A percentile compares a stretch with the other conserved stretches of the same genome.
Conservation (phyloP, 2,888 invertebrate genomes). For the Torymus texanus region DNA sequence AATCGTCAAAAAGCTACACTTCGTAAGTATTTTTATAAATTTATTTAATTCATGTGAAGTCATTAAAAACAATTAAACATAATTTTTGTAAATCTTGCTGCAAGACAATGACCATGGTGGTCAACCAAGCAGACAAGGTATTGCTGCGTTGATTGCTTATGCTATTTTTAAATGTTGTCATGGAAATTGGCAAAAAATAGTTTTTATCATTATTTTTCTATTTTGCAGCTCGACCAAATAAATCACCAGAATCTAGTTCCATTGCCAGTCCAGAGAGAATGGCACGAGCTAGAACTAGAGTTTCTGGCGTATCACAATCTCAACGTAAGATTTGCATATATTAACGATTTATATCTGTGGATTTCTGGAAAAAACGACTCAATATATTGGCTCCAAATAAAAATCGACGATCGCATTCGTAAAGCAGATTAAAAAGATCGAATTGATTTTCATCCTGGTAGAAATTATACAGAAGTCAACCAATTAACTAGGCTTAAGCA, state of each 20-base stretch:
- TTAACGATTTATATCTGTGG: no score
- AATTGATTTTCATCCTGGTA: no score
- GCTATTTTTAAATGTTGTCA: constrained; percentile 8
- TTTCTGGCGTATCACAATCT: constrained; percentile 91
- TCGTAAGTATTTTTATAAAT: constrained; percentile 79
- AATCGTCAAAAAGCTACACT: constrained; percentile 85
- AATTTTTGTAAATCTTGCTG: constrained; percentile 49
- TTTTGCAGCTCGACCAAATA: constrained; percentile 79
- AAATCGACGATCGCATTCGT: no score
- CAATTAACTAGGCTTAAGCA: no score
- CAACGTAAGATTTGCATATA: constrained; percentile 84
- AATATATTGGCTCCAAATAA: no score
- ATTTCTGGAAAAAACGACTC: no score
- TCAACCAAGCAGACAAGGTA: constrained; percentile 65
- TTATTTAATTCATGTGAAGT: constrained; percentile 2
- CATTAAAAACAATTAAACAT: no score
- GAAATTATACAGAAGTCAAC: no score
- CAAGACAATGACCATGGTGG: constrained; percentile 65
- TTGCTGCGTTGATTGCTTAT: constrained; percentile 6
- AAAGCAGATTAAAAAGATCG: no score
- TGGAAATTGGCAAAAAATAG: background rate
- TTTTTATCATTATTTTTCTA: constrained; percentile 17
- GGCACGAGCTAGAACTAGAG: constrained; percentile 79
- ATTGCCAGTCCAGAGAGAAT: constrained; percentile 80
- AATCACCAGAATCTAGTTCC: constrained; percentile 78